These are phyloP conservation scores for Ciconia maguari DNA, from an alignment of 2,113 vertebrate species.

Conservation along the genomic window DNA sequence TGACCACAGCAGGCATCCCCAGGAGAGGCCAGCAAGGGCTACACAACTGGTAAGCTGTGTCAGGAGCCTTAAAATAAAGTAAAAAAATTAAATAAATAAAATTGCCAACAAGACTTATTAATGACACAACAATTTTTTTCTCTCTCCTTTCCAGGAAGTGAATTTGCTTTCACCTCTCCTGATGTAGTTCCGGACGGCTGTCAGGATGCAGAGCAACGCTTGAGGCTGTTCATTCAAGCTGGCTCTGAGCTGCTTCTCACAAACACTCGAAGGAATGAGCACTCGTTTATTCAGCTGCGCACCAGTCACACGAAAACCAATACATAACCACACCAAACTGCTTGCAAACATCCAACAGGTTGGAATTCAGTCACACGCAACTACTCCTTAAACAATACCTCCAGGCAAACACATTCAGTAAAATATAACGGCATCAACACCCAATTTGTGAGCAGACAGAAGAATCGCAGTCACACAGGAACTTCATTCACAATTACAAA, in stretches of 20 bases:
- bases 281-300: not conserved
- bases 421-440: rapidly evolving
- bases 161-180: not conserved
- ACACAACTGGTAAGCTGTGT: not conserved
- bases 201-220: not conserved
- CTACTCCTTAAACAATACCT: not conserved
- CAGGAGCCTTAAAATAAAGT: not conserved
- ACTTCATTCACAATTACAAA: not conserved
- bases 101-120: not conserved
- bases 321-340: not conserved
- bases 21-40: not conserved
- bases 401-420: not conserved
- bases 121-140: not conserved
- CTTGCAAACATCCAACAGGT: not conserved
- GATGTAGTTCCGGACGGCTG: not conserved
- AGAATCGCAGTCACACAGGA: not conserved
- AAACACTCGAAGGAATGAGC: not conserved
- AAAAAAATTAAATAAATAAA: not conserved
- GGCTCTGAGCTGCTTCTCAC: not conserved
- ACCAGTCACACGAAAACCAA: not conserved
- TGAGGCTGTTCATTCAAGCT: not conserved
- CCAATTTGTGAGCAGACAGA: not conserved
- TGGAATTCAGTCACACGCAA: not conserved
- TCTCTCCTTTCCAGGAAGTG: not conserved
- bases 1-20: not conserved